Evolutionary conservation across 1,140 invertebrate species (phyloP).

Genomic region (Epicauta chinensis): DNA sequence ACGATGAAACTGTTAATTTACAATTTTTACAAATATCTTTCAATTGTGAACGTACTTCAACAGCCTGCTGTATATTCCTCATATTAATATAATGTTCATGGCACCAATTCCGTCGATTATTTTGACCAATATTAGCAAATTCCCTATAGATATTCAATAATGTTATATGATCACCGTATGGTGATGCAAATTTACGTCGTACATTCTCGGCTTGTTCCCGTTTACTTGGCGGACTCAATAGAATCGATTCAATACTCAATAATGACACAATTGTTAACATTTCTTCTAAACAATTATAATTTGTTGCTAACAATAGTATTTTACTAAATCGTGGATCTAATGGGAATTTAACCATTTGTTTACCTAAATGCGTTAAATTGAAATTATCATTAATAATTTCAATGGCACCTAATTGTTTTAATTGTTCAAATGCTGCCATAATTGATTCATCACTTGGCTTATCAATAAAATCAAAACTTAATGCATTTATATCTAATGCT

Average conservation of each 20-base stretch:
- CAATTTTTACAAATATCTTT: conserved; percentile 65
- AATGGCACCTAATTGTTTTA: conserved; percentile 71
- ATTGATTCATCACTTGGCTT: conserved; percentile 69
- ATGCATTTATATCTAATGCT: conserved; percentile 74
- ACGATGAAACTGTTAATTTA: conserved; percentile 62
- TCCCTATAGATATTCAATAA: conserved; percentile 83
- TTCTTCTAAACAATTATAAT: conserved; percentile 81
- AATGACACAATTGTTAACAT: conserved; percentile 56
- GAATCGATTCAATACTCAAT: conserved; percentile 53
- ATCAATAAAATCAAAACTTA: conserved; percentile 88
- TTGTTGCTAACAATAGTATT: conserved; percentile 69
- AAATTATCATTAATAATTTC: conserved; percentile 46
- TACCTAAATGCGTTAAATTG: conserved; percentile 70
- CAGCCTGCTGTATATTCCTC: conserved; percentile 77
- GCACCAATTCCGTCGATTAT: conserved; percentile 78
- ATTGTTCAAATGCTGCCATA: conserved; percentile 58
- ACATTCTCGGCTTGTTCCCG: conserved; percentile 60
- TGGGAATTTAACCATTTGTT: conserved; percentile 85
- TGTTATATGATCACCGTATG: conserved; percentile 89
- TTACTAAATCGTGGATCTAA: conserved; percentile 87
- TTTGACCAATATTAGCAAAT: conserved; percentile 64
- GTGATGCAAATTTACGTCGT: conserved; percentile 75
- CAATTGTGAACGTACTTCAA: conserved; percentile 78
- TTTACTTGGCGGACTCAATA: conserved; percentile 52
- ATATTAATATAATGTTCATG: conserved; percentile 83